These are phyloP conservation scores for Mythimna ferrago DNA, from an alignment of 2,888 invertebrate genomes.

Conservation along the genomic window DNA sequence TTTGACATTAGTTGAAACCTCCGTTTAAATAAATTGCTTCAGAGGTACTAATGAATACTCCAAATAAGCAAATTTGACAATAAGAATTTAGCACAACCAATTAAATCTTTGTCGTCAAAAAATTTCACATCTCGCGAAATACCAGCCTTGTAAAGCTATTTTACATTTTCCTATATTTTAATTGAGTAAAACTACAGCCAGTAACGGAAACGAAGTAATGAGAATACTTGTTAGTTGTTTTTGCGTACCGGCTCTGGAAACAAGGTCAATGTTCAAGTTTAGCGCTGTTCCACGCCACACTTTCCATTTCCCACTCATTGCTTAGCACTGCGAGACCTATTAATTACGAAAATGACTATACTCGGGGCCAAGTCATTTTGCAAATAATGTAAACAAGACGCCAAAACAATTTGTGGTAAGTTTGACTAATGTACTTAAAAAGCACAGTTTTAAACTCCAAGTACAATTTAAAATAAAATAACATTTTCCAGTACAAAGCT, in stretches of 20 bases:
- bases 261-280: slow-evolving; percentile 80
- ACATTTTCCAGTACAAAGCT: neutral
- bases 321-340: slow-evolving; percentile 67
- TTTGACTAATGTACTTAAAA: slow-evolving; percentile 10
- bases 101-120: neutral
- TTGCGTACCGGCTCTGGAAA: slow-evolving; percentile 64
- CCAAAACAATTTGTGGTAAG: slow-evolving; percentile 23
- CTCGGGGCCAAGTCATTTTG: slow-evolving; percentile 23
- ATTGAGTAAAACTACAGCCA: slow-evolving; percentile 45
- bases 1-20: neutral
- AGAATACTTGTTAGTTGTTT: slow-evolving; percentile 59
- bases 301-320: slow-evolving; percentile 72
- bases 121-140: slow-evolving; percentile 24
- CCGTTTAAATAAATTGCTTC: neutral
- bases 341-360: slow-evolving; percentile 62
- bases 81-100: neutral
- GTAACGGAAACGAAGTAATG: slow-evolving; percentile 63
- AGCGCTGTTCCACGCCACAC: slow-evolving; percentile 75
- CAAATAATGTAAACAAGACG: slow-evolving; percentile 37
- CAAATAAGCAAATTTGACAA: neutral
- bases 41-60: slow-evolving; percentile 1
- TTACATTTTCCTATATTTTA: slow-evolving; percentile 27
- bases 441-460: slow-evolving; percentile 7
- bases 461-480: neutral
- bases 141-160: neutral